These are phyloP conservation scores for Noctua janthe DNA, from an alignment of 2,888 invertebrate genomes.

Conservation along the genomic window DNA sequence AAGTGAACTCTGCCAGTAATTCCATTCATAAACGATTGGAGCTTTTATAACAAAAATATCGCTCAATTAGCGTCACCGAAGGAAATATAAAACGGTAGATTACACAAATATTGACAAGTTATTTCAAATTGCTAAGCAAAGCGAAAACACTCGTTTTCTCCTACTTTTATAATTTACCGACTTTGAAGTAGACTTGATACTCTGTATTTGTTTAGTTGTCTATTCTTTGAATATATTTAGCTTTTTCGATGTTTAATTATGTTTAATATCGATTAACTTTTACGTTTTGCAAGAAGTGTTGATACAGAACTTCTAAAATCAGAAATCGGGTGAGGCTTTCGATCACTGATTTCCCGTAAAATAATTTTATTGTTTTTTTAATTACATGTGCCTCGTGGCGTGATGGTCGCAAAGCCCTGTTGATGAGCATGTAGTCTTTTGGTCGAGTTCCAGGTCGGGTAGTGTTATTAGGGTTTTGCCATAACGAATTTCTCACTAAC, in stretches of 20 bases:
- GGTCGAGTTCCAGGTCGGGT: not conserved
- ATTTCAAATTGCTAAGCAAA: constrained; percentile 24
- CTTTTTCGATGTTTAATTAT: not conserved
- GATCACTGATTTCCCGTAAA: not conserved
- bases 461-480: not conserved
- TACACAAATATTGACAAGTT: constrained; percentile 49
- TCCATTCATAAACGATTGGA: not conserved
- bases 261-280: not conserved
- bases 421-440: not conserved
- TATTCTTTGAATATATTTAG: not conserved
- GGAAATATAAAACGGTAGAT: constrained; percentile 8
- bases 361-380: no score
- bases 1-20: not conserved
- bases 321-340: not conserved
- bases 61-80: constrained; percentile 20
- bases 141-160: constrained; percentile 22
- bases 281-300: not conserved
- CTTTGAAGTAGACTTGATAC: constrained; percentile 37
- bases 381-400: not conserved
- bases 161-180: constrained; percentile 33
- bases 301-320: not conserved
- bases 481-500: not conserved
- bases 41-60: not conserved
- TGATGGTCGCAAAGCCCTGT: not conserved
- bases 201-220: constrained; percentile 4